Percentiles rank a stretch among this genome's conserved stretches.
Evolutionary conservation across 2,797 vertebrate genomes (phyloP).

Genomic region (Poeciliopsis infans): DNA sequence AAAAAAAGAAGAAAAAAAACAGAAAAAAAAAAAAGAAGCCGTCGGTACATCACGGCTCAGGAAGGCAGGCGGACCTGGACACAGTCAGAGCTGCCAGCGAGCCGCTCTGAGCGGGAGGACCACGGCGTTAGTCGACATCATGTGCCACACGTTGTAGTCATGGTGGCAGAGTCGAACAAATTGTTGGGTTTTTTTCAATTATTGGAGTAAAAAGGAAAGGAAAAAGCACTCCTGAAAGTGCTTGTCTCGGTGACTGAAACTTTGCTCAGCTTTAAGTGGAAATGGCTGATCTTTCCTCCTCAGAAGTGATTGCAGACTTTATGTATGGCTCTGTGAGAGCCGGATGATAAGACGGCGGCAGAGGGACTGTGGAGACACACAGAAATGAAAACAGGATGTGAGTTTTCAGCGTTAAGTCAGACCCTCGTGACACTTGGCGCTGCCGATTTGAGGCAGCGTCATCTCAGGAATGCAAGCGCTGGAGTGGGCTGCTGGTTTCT

Average conservation of each 20-base stretch:
- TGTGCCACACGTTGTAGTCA: neutral
- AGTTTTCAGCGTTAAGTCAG: neutral
- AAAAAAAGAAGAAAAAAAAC: neutral
- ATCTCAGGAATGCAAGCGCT: slow-evolving; percentile 51
- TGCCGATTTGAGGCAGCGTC: neutral
- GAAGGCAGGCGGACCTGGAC: neutral
- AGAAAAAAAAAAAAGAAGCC: neutral
- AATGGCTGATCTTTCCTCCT: neutral
- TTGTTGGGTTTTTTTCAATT: neutral
- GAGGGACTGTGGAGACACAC: neutral
- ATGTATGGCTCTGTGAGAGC: slow-evolving; percentile 6
- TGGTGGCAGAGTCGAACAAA: neutral
- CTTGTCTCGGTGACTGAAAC: neutral
- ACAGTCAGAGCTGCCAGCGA: neutral
- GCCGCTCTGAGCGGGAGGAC: neutral
- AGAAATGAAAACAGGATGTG: neutral
- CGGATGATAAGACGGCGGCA: neutral
- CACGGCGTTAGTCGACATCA: neutral
- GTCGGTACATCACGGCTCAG: neutral
- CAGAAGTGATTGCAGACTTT: neutral
- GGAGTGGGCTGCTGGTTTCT: neutral
- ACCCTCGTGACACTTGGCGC: neutral
- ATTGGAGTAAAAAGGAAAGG: neutral
- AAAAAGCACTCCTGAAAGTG: neutral
- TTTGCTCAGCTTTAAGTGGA: slow-evolving; percentile 3